Conservation (phyloP, 2,113 vertebrate species). For the Vombatus ursinus region DNA sequence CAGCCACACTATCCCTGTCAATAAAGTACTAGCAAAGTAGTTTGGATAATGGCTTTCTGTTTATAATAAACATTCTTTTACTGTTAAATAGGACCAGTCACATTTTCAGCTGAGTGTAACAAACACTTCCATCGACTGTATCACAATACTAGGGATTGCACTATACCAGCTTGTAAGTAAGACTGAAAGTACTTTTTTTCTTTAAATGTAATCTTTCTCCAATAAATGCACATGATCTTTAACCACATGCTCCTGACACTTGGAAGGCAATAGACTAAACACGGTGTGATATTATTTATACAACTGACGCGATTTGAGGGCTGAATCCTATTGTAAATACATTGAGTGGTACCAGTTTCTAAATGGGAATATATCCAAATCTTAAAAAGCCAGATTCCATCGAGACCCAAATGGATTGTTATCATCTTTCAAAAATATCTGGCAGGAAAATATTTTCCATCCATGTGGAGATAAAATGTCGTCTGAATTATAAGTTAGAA, state of each 20-base stretch:
- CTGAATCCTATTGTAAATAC: neutral
- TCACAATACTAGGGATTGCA: conserved; percentile 95
- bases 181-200: neutral
- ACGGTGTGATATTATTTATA: conserved; percentile 50
- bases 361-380: conserved; percentile 32
- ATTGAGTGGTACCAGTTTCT: conserved; percentile 38
- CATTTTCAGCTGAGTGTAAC: conserved; percentile 94
- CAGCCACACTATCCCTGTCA: neutral
- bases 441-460: conserved; percentile 28
- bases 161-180: conserved; percentile 92
- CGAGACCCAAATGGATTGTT: conserved; percentile 38
- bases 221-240: conserved; percentile 37
- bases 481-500: conserved; percentile 15
- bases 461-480: conserved; percentile 15
- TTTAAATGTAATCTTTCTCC: neutral
- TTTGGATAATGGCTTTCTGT: conserved; percentile 37
- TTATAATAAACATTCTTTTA: conserved; percentile 59
- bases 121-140: conserved; percentile 95
- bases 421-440: conserved; percentile 54
- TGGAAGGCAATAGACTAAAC: conserved; percentile 58
- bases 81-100: conserved; percentile 91
- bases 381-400: conserved; percentile 54
- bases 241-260: neutral
- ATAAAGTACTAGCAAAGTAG: conserved; percentile 38
- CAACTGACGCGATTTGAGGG: neutral